phyloP scores from a whole-genome alignment of 2,113 vertebrate species.

The Girardinichthys multiradiatus region DNA sequence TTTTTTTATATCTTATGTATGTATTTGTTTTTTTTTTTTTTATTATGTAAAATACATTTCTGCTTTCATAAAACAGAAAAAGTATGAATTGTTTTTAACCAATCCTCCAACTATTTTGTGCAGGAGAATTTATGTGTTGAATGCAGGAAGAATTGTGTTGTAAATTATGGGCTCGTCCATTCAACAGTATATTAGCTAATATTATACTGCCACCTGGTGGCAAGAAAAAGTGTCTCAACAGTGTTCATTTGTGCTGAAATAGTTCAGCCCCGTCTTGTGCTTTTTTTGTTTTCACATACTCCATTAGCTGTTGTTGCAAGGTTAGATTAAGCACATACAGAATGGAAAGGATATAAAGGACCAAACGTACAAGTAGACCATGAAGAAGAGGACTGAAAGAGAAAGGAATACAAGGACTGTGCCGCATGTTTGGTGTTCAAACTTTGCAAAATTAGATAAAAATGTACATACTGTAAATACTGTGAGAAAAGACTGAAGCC shows the following conservation, averaged over 20 bases:
- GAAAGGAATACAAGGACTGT: neutral
- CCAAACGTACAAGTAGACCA: neutral
- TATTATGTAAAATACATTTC: neutral
- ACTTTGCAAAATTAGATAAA: neutral
- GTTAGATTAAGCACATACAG: neutral
- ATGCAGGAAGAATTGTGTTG: neutral
- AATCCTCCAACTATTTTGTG: neutral
- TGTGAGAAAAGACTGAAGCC: too few relatives aligned
- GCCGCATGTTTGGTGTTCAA: neutral
- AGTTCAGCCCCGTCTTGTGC: neutral
- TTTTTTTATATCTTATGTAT: too few relatives aligned
- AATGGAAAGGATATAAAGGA: neutral
- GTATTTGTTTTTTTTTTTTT: neutral
- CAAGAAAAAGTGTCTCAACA: neutral
- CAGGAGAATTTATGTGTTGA: neutral
- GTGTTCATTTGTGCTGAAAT: too few relatives aligned
- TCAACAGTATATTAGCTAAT: neutral
- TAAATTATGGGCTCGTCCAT: neutral
- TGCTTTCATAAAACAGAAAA: neutral
- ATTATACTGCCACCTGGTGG: slow-evolving; percentile 59
- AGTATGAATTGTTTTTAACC: neutral
- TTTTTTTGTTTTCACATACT: neutral
- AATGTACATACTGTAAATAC: too few relatives aligned
- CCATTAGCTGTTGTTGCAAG: neutral
- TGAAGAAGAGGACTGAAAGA: neutral